Evolutionary conservation across 1,140 invertebrate genomes (phyloP).

Genomic region (Zaprionus camerounensis): DNA sequence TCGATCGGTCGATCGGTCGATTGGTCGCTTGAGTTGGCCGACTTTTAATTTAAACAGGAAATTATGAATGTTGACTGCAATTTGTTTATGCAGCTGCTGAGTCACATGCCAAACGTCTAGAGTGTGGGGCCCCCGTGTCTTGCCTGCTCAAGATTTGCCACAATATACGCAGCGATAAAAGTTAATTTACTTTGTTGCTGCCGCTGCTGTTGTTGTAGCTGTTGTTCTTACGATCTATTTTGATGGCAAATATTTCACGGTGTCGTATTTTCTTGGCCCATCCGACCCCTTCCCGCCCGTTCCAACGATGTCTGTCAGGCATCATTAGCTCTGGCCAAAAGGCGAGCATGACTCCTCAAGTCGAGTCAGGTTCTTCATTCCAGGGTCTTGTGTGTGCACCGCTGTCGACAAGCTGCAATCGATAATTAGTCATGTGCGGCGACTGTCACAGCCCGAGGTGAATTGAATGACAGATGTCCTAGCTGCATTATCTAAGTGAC

Average conservation of each 20-base stretch:
- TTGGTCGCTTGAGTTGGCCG: slow-evolving; percentile 46
- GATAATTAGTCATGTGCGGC: slow-evolving; percentile 79
- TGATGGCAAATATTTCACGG: slow-evolving; percentile 80
- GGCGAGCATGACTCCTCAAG: slow-evolving; percentile 23
- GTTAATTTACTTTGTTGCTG: slow-evolving; percentile 69
- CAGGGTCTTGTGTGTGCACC: slow-evolving; percentile 25
- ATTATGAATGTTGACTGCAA: slow-evolving; percentile 83
- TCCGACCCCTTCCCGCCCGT: neutral
- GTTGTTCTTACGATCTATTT: slow-evolving; percentile 67
- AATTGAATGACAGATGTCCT: slow-evolving; percentile 74
- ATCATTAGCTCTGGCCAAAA: slow-evolving; percentile 69
- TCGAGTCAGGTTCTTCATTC: slow-evolving; percentile 18
- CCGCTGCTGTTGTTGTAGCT: slow-evolving; percentile 20
- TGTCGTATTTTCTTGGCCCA: neutral
- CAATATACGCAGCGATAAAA: slow-evolving; percentile 66
- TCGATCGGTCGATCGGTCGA: neutral
- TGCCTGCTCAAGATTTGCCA: slow-evolving; percentile 57
- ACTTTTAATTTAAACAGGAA: slow-evolving; percentile 82
- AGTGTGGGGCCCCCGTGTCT: neutral
- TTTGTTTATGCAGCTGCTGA: slow-evolving; percentile 82
- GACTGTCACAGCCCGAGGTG: slow-evolving; percentile 38
- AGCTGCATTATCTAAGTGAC: slow-evolving; percentile 7
- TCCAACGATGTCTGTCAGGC: slow-evolving; percentile 60
- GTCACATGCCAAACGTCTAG: slow-evolving; percentile 34
- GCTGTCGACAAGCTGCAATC: slow-evolving; percentile 60